Evolutionary conservation across 1,140 invertebrate genomes (phyloP), one percentile per base, ranked within the genome.

Genomic region (Leptonema lineaticorne): DNA sequence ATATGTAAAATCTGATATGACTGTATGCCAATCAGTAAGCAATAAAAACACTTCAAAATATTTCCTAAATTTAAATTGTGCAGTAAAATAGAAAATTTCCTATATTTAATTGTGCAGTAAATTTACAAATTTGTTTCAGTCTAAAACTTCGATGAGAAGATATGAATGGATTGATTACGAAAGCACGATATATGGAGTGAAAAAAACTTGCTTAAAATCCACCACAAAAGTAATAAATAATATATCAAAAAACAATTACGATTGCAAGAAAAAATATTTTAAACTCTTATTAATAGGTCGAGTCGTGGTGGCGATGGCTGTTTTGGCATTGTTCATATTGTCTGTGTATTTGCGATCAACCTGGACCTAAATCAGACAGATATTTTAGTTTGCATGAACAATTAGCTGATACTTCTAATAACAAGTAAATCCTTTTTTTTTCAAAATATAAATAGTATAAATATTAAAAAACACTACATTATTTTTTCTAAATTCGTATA

Each of bases 251-350:
- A 45, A 45, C 5, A 33, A 33, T 6, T 11, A 6, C 30, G 30
- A n/a, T 45, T 45, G 37, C 11, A n/a, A n/a, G n/a, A n/a, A n/a
- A n/a, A n/a, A n/a, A n/a, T n/a, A n/a, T n/a, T n/a, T n/a, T n/a
- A n/a, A n/a, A n/a, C n/a, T n/a, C n/a, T 33, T 33, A 33, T 33
- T 11, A 33, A 33, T 4, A 82, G 80, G 89, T 92, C 11, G 90
- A 95, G 71, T 93, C 91, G 66, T 94, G 92, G 92, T 95, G 93
- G 92, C 84, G 91, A 11, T 87, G 89, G 85, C 72, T 95, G 4
- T 90, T 94, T 75, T 94, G 91, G 90, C 93, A 95, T 76, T 95
- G 93, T 77, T 93, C 91, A 14, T 95, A 94, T 75, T 96, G 93
- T 76, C 88, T 95, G 78, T 96, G 93, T 74, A 82, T 91, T 8